Evolutionary conservation across 2,888 invertebrate species (phyloP).

Genomic region (Kuschelorhynchus macadamiae): DNA sequence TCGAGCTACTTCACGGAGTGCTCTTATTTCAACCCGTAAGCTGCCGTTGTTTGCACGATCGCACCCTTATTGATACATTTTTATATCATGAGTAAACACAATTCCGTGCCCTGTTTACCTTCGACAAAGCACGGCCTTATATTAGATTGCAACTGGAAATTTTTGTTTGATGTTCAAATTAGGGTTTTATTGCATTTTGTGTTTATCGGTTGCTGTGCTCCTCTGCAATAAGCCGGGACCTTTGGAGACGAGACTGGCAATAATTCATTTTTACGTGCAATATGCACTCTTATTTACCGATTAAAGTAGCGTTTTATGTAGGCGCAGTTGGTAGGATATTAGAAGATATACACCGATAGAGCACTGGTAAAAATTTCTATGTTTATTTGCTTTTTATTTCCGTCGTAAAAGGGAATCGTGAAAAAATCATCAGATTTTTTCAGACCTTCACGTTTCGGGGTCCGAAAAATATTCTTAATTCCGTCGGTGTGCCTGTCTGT

Average conservation of each 20-base stretch:
- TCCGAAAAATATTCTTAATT: too few species aligned
- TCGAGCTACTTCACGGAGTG: slow-evolving; percentile 3
- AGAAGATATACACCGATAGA: too few species aligned
- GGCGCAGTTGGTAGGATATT: too few species aligned
- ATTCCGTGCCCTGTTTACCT: slow-evolving; percentile 36
- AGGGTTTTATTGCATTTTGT: slow-evolving; percentile 21
- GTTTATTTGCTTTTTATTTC: too few species aligned
- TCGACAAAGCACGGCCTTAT: slow-evolving; percentile 21
- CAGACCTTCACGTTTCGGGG: too few species aligned
- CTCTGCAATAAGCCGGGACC: slow-evolving; percentile 1
- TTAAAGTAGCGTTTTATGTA: too few species aligned
- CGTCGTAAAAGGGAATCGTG: too few species aligned
- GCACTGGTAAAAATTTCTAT: too few species aligned
- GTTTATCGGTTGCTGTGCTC: slow-evolving; percentile 8
- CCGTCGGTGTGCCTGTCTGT: too few species aligned
- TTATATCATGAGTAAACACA: slow-evolving; percentile 31
- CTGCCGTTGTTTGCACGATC: slow-evolving; percentile 22
- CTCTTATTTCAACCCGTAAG: slow-evolving; percentile 11
- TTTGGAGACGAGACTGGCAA: background rate
- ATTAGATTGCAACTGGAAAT: slow-evolving; percentile 31
- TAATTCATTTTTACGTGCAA: too few species aligned
- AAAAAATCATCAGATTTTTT: too few species aligned
- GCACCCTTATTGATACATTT: slow-evolving; percentile 30
- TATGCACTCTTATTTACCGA: too few species aligned
- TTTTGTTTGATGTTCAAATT: slow-evolving; percentile 34